Evolutionary conservation across 2,888 invertebrate species (phyloP).

Genomic region (Germaria angustata): DNA sequence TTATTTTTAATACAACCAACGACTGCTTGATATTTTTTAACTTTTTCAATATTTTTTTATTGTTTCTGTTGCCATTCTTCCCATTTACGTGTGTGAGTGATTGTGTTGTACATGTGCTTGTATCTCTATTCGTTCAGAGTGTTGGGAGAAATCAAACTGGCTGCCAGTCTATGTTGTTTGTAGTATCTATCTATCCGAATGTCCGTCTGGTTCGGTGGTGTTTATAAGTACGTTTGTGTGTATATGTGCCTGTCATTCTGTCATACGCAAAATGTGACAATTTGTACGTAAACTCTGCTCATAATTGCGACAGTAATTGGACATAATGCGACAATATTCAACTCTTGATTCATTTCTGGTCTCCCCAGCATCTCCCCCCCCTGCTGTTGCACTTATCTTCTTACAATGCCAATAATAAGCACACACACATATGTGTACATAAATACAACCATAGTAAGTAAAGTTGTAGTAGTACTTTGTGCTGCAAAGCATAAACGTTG

Average conservation of each 20-base stretch:
- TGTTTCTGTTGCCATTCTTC: not conserved
- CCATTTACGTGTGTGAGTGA: not conserved
- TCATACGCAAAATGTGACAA: slow-evolving; percentile 74
- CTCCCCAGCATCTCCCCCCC: not conserved
- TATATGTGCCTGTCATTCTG: slow-evolving; percentile 11
- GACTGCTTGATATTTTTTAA: slow-evolving; percentile 22
- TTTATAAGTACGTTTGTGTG: not conserved
- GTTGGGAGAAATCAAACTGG: slow-evolving; percentile 4
- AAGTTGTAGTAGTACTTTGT: not conserved
- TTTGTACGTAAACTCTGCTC: slow-evolving; percentile 72
- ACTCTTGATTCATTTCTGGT: slow-evolving; percentile 59
- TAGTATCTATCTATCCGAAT: slow-evolving; percentile 15
- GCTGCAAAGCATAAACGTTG: not conserved
- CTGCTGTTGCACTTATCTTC: not conserved
- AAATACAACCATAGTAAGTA: not conserved
- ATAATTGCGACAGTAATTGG: slow-evolving; percentile 80
- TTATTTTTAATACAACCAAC: slow-evolving; percentile 12
- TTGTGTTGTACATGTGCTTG: not conserved
- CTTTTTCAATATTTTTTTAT: slow-evolving; percentile 21
- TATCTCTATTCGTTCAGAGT: not conserved
- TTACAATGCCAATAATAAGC: not conserved
- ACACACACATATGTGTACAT: not conserved
- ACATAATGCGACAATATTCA: slow-evolving; percentile 78
- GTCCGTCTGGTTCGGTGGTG: not conserved
- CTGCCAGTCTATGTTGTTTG: slow-evolving; percentile 28